Conservation (phyloP, 2,797 vertebrate species). For the Heteromormyrus szaboi region DNA sequence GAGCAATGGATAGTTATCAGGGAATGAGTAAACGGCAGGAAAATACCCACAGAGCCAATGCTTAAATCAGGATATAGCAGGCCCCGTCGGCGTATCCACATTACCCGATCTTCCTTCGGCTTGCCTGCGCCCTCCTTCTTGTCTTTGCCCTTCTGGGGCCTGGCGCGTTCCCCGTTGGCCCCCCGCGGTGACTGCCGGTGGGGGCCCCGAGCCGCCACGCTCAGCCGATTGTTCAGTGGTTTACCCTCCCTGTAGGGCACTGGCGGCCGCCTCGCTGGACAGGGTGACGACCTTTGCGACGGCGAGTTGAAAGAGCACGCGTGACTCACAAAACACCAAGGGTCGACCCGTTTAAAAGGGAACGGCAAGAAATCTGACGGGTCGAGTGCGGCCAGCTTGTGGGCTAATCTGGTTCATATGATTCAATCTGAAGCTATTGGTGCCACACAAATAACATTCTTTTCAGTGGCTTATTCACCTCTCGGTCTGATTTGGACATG, state of each 20-base stretch:
- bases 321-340: background rate
- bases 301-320: background rate
- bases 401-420: conserved; percentile 52
- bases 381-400: conserved; percentile 23
- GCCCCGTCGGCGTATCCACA: background rate
- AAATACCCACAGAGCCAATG: background rate
- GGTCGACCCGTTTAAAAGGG: background rate
- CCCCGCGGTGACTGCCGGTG: conserved; percentile 71
- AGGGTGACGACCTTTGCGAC: conserved; percentile 71
- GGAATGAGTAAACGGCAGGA: background rate
- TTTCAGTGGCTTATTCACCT: conserved; percentile 9
- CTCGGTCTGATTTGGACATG: background rate
- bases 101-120: conserved; percentile 88
- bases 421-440: conserved; percentile 33
- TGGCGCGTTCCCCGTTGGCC: conserved; percentile 69
- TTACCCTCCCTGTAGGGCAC: conserved; percentile 72
- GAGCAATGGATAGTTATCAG: background rate
- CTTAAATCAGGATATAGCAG: background rate
- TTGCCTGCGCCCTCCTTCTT: conserved; percentile 76
- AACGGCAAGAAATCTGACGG: conserved; percentile 8
- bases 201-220: conserved; percentile 62
- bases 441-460: conserved; percentile 19
- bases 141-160: conserved; percentile 70
- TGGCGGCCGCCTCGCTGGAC: conserved; percentile 72
- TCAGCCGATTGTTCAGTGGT: conserved; percentile 69